These are phyloP conservation scores for Anthopleura xanthogrammica DNA, from an alignment of 92 coral and sea anemone genomes.

Conservation along the genomic window DNA sequence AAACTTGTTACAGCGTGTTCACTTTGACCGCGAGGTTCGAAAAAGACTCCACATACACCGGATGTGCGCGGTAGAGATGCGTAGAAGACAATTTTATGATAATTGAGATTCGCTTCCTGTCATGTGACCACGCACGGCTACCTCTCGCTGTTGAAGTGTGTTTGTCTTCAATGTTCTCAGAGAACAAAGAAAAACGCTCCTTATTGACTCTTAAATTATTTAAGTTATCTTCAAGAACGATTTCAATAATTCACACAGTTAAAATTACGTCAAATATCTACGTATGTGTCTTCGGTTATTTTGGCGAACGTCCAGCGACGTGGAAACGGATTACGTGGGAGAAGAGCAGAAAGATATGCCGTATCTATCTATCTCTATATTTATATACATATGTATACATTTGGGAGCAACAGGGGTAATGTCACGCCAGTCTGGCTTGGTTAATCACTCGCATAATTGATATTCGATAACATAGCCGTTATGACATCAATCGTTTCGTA, in stretches of 20 bases:
- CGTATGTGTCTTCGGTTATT: neutral
- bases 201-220: neutral
- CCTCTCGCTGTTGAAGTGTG: neutral
- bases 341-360: neutral
- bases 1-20: slow-evolving; percentile 36
- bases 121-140: slow-evolving; percentile 8
- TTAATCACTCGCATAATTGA: slow-evolving; percentile 1
- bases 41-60: neutral
- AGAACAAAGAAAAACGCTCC: too few species aligned
- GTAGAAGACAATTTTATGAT: slow-evolving; percentile 1
- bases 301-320: neutral
- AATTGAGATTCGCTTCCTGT: slow-evolving; percentile 24
- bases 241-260: neutral
- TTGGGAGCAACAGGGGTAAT: neutral
- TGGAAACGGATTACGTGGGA: neutral
- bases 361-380: neutral
- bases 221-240: neutral
- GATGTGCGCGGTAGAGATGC: slow-evolving; percentile 42
- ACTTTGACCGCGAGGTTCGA: neutral
- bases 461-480: neutral
- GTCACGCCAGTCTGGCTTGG: slow-evolving; percentile 12
- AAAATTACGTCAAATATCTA: neutral
- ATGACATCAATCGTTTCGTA: slow-evolving; percentile 27
- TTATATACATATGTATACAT: too few species aligned
- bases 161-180: neutral